Evolutionary conservation across 2,113 vertebrate genomes (phyloP).

Genomic region (Xenus cinereus): DNA sequence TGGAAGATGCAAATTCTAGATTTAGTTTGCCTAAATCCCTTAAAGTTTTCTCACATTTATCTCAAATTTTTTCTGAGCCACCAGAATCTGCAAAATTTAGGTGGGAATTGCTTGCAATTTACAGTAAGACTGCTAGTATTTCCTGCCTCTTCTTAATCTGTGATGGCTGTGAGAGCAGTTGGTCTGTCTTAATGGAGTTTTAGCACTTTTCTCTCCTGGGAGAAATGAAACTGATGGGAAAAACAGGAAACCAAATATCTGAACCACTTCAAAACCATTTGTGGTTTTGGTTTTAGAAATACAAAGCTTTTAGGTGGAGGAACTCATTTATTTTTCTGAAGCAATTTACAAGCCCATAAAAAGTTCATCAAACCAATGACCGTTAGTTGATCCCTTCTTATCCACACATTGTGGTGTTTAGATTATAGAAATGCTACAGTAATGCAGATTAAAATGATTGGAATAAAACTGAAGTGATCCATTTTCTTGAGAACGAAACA

Average conservation of each 20-base stretch:
- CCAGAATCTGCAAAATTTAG: not conserved
- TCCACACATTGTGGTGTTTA: not conserved
- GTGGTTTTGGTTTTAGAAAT: not conserved
- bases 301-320: not conserved
- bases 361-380: not conserved
- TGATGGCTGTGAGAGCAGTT: not conserved
- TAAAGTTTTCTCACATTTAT: not conserved
- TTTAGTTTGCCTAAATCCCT: not conserved
- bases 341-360: not conserved
- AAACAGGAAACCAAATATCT: not conserved
- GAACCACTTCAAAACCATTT: not conserved
- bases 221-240: not conserved
- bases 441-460: not conserved
- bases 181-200: not conserved
- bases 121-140: not conserved
- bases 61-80: not conserved
- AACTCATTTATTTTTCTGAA: not conserved
- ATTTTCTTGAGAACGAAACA: not conserved
- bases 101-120: not conserved
- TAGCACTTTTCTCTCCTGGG: not conserved
- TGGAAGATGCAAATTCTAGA: not conserved
- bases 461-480: not conserved
- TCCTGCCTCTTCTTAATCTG: not conserved
- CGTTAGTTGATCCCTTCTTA: not conserved
- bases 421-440: not conserved